Percentiles rank a stretch among this genome's conserved stretches.
phyloP scores from a whole-genome alignment of 1,140 invertebrate genomes.

The Camponotus floridanus region DNA sequence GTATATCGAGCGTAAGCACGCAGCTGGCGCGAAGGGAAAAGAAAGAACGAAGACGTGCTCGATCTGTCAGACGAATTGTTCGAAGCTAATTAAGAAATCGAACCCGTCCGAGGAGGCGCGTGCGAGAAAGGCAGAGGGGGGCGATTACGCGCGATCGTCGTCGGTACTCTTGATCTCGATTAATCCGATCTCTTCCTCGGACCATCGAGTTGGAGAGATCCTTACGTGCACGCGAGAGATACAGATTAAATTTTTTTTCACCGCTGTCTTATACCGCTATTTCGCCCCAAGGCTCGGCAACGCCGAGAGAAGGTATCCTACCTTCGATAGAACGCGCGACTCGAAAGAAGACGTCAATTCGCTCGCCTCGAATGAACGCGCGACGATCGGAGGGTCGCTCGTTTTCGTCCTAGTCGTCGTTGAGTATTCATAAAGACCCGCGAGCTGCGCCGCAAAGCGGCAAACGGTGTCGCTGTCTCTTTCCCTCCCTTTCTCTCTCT shows the following conservation, averaged over 20 bases:
- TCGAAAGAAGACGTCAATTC: constrained; percentile 72
- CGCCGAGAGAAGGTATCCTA: background rate
- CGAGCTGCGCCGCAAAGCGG: constrained; percentile 52
- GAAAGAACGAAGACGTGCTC: background rate
- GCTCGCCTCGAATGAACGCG: constrained; percentile 51
- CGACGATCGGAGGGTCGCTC: constrained; percentile 12
- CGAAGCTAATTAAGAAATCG: constrained; percentile 73
- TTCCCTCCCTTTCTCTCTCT: constrained; percentile 17
- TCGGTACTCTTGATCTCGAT: constrained; percentile 45
- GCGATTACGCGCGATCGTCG: background rate
- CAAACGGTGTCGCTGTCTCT: constrained; percentile 59
- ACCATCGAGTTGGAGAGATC: constrained; percentile 7
- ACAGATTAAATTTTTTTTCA: background rate
- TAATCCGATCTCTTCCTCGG: constrained; percentile 41
- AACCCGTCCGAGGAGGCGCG: background rate
- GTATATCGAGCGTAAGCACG: constrained; percentile 36
- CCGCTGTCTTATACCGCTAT: background rate
- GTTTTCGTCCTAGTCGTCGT: constrained; percentile 46
- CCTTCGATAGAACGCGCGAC: background rate
- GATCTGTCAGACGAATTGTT: constrained; percentile 67
- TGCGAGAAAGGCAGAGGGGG: background rate
- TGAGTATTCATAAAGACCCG: constrained; percentile 68
- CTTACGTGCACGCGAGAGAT: background rate
- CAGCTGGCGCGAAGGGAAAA: constrained; percentile 60
- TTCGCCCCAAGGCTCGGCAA: background rate